A percentile compares a stretch with the other conserved stretches of the same genome.
These are phyloP conservation scores for Ptychobarbus kaznakovi DNA, from an alignment of 2,797 vertebrate species.

Conservation along the genomic window DNA sequence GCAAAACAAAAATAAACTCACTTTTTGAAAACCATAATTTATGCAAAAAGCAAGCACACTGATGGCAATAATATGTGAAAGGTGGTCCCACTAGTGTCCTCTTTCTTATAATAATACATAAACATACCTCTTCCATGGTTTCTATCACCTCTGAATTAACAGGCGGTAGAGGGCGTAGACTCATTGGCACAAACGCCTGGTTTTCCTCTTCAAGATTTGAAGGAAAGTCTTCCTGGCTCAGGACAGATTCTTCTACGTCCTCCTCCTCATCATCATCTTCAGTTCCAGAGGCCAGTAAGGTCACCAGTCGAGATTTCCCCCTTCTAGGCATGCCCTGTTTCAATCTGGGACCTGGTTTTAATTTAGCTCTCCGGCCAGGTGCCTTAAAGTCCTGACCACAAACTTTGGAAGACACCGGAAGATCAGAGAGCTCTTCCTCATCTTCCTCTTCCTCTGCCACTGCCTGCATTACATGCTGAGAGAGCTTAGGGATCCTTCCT, in stretches of 20 bases:
- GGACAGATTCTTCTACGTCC: conserved; percentile 58
- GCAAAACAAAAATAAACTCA: neutral
- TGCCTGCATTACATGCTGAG: conserved; percentile 70
- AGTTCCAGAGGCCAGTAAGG: conserved; percentile 81
- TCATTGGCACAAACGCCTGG: conserved; percentile 85
- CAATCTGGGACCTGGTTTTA: conserved; percentile 53
- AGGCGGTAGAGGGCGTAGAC: conserved; percentile 82
- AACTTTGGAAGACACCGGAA: conserved; percentile 15
- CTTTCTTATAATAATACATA: neutral
- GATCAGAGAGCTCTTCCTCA: conserved; percentile 22
- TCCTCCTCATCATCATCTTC: conserved; percentile 78
- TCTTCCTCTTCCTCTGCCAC: conserved; percentile 59
- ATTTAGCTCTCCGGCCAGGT: conserved; percentile 70
- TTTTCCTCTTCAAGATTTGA: conserved; percentile 80
- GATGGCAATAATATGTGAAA: neutral
- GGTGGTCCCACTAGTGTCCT: neutral
- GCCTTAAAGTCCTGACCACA: conserved; percentile 60
- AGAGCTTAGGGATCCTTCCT: conserved; percentile 78
- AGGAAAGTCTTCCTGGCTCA: conserved; percentile 63
- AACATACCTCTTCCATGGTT: conserved; percentile 89
- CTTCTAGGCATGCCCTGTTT: conserved; percentile 74
- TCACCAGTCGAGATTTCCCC: conserved; percentile 81
- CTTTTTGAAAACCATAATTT: neutral
- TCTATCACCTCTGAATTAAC: conserved; percentile 85
- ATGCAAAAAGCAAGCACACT: neutral